Base-by-base conservation (phyloP, 2,797 vertebrate species). In the Distichodus sexfasciatus region DNA sequence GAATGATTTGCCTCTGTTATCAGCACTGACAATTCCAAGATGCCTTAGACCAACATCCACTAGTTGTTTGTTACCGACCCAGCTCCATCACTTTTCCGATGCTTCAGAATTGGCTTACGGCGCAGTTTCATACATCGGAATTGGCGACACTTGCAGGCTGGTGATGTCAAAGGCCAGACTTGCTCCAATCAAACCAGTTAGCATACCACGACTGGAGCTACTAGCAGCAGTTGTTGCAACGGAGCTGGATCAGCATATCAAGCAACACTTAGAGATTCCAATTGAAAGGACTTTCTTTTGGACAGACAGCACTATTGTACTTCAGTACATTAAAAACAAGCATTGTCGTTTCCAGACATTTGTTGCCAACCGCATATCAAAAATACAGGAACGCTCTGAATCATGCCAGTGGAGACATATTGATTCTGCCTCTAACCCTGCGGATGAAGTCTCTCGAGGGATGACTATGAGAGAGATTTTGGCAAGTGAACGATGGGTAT, bases 11-110 rank as follows among this genome's bases (percentile, higher is more conserved):
- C n/a, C 26, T 35, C 2, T 33, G 19, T 14, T 65, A 24, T 48
- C 62, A 11, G 17, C 23, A 19, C 19, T 48, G 5, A 19, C 23
- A 48, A 12, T 66, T 44, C 50, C 38, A 4, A 41, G 40, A 55
- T 66, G 65, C 26, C 65, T 58, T 7, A 68, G 21, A 36, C 41
- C 29, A 46, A 46, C 26, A 47, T 2, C 21, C 12, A 60, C 15
- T 29, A 12, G 5, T 1, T 28, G 4, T 12, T 38, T 9, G 36
- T 10, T 10, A 0, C 36, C 54, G 4, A 48, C 24, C 19, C 66
- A 69, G 23, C 19, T 69, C 44, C 66, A 69, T 59, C 66, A 60
- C 55, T 69, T 60, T 21, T 19, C 41, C 0, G 33, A 69, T 40
- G 66, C 55, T 6, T 68, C 31, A 4, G 66, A 68, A 21, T 24